A percentile compares a stretch with the other conserved stretches of the same genome.
These are phyloP conservation scores for Cantharis rufa DNA, from an alignment of 2,888 invertebrate genomes.

Conservation along the genomic window DNA sequence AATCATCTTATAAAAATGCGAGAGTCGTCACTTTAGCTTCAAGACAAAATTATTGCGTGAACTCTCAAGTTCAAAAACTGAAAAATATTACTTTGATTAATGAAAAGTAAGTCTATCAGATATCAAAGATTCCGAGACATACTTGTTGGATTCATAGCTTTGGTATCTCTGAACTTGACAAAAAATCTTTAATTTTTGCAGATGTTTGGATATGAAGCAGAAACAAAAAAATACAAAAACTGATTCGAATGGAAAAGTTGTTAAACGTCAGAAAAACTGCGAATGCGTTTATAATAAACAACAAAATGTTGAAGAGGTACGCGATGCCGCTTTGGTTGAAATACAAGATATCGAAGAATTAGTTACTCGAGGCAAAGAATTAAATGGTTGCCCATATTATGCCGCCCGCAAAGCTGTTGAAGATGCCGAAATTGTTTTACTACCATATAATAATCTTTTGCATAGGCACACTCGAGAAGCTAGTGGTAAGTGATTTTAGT, in stretches of 20 bases:
- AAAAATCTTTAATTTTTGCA: constrained; percentile 39
- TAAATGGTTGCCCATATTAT: constrained; percentile 93
- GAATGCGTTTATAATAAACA: constrained; percentile 74
- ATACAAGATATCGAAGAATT: constrained; percentile 90
- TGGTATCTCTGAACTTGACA: too few species aligned
- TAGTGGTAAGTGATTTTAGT: constrained; percentile 57
- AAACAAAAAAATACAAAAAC: constrained; percentile 63
- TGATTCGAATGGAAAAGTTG: constrained; percentile 64
- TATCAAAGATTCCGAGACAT: too few species aligned
- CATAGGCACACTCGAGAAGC: constrained; percentile 78
- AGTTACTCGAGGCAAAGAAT: constrained; percentile 66
- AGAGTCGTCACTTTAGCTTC: constrained; percentile 87
- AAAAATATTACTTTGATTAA: constrained; percentile 82
- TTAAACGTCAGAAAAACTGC: constrained; percentile 66
- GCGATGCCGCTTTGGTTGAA: constrained; percentile 67
- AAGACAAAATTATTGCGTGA: constrained; percentile 89
- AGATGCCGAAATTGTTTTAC: constrained; percentile 80
- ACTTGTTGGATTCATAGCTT: too few species aligned
- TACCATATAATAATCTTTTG: constrained; percentile 79
- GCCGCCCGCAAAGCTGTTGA: constrained; percentile 80
- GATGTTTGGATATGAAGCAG: constrained; percentile 80
- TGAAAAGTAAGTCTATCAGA: constrained; percentile 71
- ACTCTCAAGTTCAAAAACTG: constrained; percentile 74
- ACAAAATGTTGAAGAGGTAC: constrained; percentile 64
- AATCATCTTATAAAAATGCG: constrained; percentile 74